Evolutionary conservation across 2,113 vertebrate genomes (phyloP).

Genomic region (Synodontis membranacea): DNA sequence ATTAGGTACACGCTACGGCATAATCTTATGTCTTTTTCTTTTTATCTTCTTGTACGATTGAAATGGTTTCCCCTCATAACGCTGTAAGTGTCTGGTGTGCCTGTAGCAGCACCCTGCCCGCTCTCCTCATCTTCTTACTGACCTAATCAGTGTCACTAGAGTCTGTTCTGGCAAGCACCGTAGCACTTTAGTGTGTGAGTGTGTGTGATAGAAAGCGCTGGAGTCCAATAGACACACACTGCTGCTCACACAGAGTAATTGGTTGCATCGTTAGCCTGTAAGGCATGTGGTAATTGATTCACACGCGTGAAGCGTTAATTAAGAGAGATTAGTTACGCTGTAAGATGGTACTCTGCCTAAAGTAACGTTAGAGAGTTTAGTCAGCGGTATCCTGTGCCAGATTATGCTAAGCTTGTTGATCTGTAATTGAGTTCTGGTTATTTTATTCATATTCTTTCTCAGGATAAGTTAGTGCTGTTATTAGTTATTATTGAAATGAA

Average conservation of each 20-base stretch:
- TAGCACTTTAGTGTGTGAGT: background rate
- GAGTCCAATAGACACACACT: conserved; percentile 32
- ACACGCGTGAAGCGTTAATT: conserved; percentile 45
- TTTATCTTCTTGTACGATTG: background rate
- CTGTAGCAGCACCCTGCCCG: background rate
- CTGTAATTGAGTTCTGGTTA: background rate
- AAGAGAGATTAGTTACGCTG: conserved; percentile 44
- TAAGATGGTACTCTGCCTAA: conserved; percentile 25
- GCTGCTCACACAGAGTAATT: conserved; percentile 15
- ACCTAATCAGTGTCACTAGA: conserved; percentile 25
- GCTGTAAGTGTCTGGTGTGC: background rate
- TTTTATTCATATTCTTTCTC: background rate
- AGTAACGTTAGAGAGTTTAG: conserved; percentile 22
- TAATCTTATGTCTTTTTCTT: background rate
- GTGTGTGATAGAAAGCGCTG: background rate
- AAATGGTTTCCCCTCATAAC: no score
- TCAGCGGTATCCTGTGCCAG: conserved; percentile 8
- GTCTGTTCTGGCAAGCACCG: background rate
- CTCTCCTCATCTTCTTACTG: conserved; percentile 3
- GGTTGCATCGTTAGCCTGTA: conserved; percentile 27
- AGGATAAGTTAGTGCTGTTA: background rate
- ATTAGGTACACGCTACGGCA: background rate
- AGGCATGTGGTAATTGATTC: conserved; percentile 51
- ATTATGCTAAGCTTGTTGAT: background rate
- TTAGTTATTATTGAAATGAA: background rate